Percentiles rank a stretch among this genome's conserved stretches.
Conservation (phyloP, 1,140 invertebrate genomes). For the Penaeus japonicus region DNA sequence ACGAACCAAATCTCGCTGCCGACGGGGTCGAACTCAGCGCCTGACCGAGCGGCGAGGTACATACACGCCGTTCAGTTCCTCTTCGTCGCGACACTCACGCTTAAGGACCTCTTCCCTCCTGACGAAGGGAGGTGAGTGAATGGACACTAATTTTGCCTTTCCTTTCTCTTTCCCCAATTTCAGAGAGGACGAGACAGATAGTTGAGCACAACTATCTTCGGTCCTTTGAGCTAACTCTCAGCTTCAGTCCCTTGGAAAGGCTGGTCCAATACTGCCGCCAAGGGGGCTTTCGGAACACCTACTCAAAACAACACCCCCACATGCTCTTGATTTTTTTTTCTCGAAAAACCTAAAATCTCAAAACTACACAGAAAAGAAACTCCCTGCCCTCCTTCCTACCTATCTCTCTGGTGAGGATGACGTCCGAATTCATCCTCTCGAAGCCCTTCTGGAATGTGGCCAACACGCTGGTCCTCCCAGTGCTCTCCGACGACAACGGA, state of each 20-base stretch:
- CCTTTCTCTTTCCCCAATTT: too few relatives aligned
- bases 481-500: constrained; percentile 28
- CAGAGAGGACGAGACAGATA: too few relatives aligned
- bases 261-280: too few relatives aligned
- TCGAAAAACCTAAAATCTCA: too few relatives aligned
- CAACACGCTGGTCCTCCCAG: constrained; percentile 31
- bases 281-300: too few relatives aligned
- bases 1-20: constrained; percentile 13
- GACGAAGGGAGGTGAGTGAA: not conserved
- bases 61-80: not conserved
- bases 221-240: too few relatives aligned
- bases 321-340: too few relatives aligned
- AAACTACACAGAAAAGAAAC: too few relatives aligned
- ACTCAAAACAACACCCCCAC: too few relatives aligned
- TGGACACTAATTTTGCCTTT: not conserved
- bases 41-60: not conserved
- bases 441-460: constrained; percentile 33
- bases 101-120: not conserved
- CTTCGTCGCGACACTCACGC: constrained; percentile 12
- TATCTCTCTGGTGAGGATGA: not conserved
- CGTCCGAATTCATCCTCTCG: not conserved
- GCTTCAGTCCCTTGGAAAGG: too few relatives aligned
- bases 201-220: too few relatives aligned
- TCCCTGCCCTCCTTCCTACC: not conserved
- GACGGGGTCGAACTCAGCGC: not conserved